phyloP scores from a whole-genome alignment of 1,140 invertebrate genomes.

The Brachionus sp. region DNA sequence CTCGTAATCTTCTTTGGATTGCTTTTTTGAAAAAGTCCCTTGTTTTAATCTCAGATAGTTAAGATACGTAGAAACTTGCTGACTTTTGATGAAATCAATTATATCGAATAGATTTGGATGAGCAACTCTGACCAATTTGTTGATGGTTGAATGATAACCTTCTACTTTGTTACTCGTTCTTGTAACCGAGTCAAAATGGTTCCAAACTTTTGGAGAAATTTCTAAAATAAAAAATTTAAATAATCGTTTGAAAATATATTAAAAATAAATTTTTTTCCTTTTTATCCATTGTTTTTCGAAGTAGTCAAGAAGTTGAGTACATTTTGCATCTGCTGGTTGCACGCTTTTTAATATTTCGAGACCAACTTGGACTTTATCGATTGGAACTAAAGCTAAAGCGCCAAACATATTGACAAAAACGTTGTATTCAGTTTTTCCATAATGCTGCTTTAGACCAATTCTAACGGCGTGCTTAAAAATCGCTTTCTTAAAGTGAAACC shows the following conservation, averaged over 20 bases:
- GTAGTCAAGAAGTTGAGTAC: background rate
- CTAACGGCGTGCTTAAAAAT: background rate
- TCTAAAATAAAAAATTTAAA: background rate
- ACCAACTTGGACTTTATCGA: background rate
- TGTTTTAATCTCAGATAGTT: constrained; percentile 16
- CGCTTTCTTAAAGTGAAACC: background rate
- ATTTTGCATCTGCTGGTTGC: background rate
- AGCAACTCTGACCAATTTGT: background rate
- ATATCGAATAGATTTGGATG: constrained; percentile 17
- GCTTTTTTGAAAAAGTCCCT: background rate
- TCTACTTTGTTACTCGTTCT: background rate
- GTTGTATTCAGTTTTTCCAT: background rate
- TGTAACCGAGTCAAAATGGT: constrained; percentile 4
- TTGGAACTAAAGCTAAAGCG: background rate
- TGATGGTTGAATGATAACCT: constrained; percentile 3
- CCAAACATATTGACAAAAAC: background rate
- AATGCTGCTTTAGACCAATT: background rate
- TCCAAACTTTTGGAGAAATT: background rate
- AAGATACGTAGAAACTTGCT: background rate
- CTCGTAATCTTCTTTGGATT: constrained; percentile 2
- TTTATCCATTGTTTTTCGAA: background rate
- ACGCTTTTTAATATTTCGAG: background rate
- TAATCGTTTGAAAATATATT: background rate
- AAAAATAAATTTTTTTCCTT: background rate
- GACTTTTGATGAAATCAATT: constrained; percentile 12